Conservation (phyloP, 2,797 vertebrate genomes). For the Lateolabrax maculatus region DNA sequence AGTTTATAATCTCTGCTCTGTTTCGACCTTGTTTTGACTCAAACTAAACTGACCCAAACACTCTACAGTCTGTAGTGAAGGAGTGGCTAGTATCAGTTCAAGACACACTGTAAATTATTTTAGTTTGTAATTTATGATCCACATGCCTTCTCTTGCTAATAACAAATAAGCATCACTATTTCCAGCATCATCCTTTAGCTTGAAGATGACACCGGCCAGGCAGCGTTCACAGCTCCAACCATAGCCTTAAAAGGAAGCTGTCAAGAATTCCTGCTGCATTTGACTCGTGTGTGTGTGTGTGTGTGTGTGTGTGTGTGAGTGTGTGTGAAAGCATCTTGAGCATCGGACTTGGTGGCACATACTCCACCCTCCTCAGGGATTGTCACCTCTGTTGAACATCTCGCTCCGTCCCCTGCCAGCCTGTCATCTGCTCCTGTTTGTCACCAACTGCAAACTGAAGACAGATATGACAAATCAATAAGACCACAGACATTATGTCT, state of each 20-base stretch:
- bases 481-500: background rate
- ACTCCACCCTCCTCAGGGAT: constrained; percentile 43
- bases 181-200: constrained; percentile 38
- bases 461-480: constrained; percentile 10
- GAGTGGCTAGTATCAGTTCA: constrained; percentile 7
- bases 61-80: constrained; percentile 11
- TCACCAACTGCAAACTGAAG: constrained; percentile 36
- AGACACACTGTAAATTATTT: background rate
- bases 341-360: constrained; percentile 37
- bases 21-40: constrained; percentile 63
- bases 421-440: constrained; percentile 52
- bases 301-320: background rate
- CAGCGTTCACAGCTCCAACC: constrained; percentile 34
- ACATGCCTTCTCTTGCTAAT: background rate
- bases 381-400: constrained; percentile 44
- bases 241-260: constrained; percentile 61
- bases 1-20: constrained; percentile 63
- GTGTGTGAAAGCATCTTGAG: constrained; percentile 17
- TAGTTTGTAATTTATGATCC: constrained; percentile 5
- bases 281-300: constrained; percentile 15
- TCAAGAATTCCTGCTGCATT: constrained; percentile 46
- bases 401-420: constrained; percentile 2
- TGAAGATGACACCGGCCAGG: constrained; percentile 30
- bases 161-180: constrained; percentile 24
- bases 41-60: constrained; percentile 60